Conservation (phyloP, 2,888 invertebrate species). For the Seira ritae region DNA sequence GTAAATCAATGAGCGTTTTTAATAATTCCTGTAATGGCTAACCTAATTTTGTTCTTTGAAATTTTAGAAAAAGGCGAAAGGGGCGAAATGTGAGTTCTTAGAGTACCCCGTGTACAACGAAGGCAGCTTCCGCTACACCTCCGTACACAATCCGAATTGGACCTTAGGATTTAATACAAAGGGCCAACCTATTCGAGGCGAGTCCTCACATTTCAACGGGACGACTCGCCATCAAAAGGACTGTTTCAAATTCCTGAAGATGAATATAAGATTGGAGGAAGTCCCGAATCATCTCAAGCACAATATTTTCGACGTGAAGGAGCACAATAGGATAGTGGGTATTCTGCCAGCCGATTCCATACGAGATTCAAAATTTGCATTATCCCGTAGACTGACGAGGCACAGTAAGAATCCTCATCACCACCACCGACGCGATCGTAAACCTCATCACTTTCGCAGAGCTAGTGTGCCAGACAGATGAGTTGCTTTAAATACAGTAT, state of each 20-base stretch:
- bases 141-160: conserved; percentile 64
- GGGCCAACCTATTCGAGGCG: conserved; percentile 60
- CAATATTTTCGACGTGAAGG: conserved; percentile 26
- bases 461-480: conserved; percentile 54
- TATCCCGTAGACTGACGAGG: conserved; percentile 38
- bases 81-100: conserved; percentile 65
- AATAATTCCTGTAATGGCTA: too few relatives aligned
- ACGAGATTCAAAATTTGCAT: background rate
- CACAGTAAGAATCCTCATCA: conserved; percentile 64
- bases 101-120: conserved; percentile 39
- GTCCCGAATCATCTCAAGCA: background rate
- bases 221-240: conserved; percentile 19
- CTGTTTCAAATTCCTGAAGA: conserved; percentile 57
- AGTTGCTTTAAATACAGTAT: conserved; percentile 58
- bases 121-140: conserved; percentile 57
- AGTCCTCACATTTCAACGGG: background rate
- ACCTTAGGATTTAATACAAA: conserved; percentile 63
- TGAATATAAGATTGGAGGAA: background rate
- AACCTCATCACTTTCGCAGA: conserved; percentile 44
- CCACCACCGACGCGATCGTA: conserved; percentile 52
- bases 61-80: conserved; percentile 61
- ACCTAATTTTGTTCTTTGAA: conserved; percentile 24
- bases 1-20: too few relatives aligned
- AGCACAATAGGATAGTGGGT: conserved; percentile 47
- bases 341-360: conserved; percentile 8